phyloP scores from a whole-genome alignment of 1,140 invertebrate genomes.

The Antheraea pernyi region DNA sequence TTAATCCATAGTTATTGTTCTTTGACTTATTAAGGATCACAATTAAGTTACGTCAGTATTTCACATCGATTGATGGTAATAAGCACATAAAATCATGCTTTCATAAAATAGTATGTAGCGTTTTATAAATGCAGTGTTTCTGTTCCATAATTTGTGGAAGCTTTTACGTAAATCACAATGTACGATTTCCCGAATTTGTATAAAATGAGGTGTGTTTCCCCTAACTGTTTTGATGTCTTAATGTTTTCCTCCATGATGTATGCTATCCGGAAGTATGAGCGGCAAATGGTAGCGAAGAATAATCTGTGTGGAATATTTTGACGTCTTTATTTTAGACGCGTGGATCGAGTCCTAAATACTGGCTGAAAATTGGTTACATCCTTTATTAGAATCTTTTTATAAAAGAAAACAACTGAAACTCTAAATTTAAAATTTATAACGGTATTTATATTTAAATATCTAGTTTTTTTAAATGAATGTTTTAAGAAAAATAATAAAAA shows the following conservation, averaged over 20 bases:
- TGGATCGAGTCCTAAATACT: neutral
- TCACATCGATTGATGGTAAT: neutral
- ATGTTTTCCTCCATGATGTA: constrained; percentile 62
- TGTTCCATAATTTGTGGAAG: constrained; percentile 16
- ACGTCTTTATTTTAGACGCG: constrained; percentile 15
- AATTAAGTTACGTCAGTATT: no score
- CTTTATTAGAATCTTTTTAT: no score
- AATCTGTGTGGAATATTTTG: constrained; percentile 18
- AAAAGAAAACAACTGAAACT: no score
- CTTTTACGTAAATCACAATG: constrained; percentile 43
- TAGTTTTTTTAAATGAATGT: no score
- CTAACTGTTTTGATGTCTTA: constrained; percentile 61
- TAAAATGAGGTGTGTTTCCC: constrained; percentile 51
- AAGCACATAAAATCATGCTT: neutral
- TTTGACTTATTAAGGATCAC: no score
- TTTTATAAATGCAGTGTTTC: neutral
- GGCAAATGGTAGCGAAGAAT: constrained; percentile 9
- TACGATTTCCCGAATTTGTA: constrained; percentile 51
- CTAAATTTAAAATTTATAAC: no score
- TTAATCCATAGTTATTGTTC: no score
- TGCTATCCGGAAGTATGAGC: constrained; percentile 51
- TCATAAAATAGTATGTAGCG: neutral
- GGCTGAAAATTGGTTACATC: no score
- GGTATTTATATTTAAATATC: no score
- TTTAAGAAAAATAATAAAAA: no score